Evolutionary conservation across 2,888 invertebrate species (phyloP), one percentile per base, ranked within the genome.

Genomic region (Meloe dianella): DNA sequence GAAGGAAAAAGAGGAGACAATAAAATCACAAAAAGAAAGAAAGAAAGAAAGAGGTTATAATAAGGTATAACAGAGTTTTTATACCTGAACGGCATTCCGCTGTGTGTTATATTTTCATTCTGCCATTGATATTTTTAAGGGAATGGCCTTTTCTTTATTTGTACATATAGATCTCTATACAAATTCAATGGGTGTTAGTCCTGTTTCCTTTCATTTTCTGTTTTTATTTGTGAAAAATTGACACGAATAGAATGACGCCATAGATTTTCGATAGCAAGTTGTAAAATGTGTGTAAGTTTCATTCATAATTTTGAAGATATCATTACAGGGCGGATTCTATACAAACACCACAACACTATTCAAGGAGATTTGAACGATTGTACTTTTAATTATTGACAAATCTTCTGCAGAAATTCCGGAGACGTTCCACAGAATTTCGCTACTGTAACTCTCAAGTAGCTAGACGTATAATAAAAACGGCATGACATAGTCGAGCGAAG

Each of bases 201-300:
- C 47, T 20, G 1, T 38, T 38, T 38, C 38, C 5, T 38, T 51
- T 22, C 10, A 22, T 51, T 51, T 10, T 51, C 47, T 51, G 22
- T 22, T 51, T 51, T 22, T 51, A 51, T 51, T 51, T 51, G 47
- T 51, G 47, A 51, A 51, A 51, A 51, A 51, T 51, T 51, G 47
- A 51, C 47, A 51, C 20, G 47, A 51, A 51, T 51, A 20, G 47
- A 51, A 22, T 22, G 22, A 51, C 20, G 12, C 10, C 22, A 12
- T n/a, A n/a, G 17, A 51, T 51, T 51, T 51, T 51, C 47, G 22
- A 22, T 10, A 6, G 14, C 1, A 2, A 17, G 47, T 51, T 51
- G 47, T 51, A 51, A 51, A 20, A 20, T 7, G 8, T 10, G 47
- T 10, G 10, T 22, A 12, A 5, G 47, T 10, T 51, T 22, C 47